phyloP scores from a whole-genome alignment of 2,888 invertebrate species.

The Caenorhabditis virilis region DNA sequence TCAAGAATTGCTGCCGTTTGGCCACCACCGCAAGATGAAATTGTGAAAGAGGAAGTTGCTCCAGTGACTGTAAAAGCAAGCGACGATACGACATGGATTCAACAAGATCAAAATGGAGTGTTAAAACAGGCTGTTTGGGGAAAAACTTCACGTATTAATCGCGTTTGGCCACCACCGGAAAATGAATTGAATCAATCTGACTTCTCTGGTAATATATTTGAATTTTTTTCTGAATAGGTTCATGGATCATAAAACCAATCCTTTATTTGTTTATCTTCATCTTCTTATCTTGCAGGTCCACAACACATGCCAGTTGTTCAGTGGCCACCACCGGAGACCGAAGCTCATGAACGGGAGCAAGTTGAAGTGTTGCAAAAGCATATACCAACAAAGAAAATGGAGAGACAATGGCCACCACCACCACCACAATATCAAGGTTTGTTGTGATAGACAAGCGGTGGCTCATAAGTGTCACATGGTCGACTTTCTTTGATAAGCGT shows the following conservation, averaged over 20 bases:
- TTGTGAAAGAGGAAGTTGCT: slow-evolving; percentile 44
- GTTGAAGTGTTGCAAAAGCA: slow-evolving; percentile 59
- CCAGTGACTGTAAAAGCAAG: slow-evolving; percentile 44
- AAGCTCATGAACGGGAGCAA: slow-evolving; percentile 55
- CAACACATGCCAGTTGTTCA: slow-evolving; percentile 59
- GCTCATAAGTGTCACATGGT: too few relatives aligned
- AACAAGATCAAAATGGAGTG: slow-evolving; percentile 48
- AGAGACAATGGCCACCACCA: slow-evolving; percentile 60
- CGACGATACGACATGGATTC: slow-evolving; percentile 63
- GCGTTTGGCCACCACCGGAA: slow-evolving; percentile 62
- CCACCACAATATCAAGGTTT: slow-evolving; percentile 53
- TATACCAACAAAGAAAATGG: slow-evolving; percentile 52
- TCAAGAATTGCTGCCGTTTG: slow-evolving; percentile 56
- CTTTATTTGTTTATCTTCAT: too few relatives aligned
- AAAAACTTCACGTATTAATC: slow-evolving; percentile 43
- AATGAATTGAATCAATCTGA: slow-evolving; percentile 13
- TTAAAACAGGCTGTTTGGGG: slow-evolving; percentile 37
- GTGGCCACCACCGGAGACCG: slow-evolving; percentile 66
- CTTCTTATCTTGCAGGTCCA: slow-evolving; percentile 20
- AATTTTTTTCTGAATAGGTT: too few relatives aligned
- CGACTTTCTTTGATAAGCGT: too few relatives aligned
- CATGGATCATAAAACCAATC: too few relatives aligned
- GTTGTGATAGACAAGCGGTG: too few relatives aligned
- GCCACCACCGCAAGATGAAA: slow-evolving; percentile 64
- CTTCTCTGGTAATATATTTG: slow-evolving; percentile 13